These are phyloP conservation scores for Polyommatus icarus DNA, from an alignment of 2,888 invertebrate genomes.

Conservation along the genomic window DNA sequence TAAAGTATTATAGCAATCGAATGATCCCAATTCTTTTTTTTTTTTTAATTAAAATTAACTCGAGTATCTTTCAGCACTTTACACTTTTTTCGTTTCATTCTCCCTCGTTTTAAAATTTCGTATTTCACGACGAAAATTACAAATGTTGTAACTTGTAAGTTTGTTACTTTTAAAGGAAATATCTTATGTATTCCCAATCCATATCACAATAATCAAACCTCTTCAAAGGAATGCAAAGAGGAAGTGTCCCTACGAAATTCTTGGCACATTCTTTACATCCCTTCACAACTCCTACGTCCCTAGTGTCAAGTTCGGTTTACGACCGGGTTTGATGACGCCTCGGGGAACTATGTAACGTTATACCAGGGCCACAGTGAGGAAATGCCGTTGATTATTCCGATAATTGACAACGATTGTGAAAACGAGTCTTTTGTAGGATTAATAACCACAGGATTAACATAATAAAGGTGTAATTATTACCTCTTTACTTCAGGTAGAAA, in stretches of 20 bases:
- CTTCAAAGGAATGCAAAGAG: conserved; percentile 10
- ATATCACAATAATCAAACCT: not conserved
- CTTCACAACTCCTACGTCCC: not conserved
- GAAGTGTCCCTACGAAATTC: not conserved
- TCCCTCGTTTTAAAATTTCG: not conserved
- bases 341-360: not conserved
- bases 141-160: too few relatives aligned
- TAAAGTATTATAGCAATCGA: too few relatives aligned
- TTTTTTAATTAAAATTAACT: too few relatives aligned
- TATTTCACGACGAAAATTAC: not conserved
- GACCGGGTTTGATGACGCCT: not conserved
- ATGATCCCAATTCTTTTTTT: too few relatives aligned
- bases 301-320: not conserved
- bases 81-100: not conserved
- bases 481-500: not conserved
- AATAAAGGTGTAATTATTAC: not conserved
- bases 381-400: not conserved
- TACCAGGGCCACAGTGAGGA: not conserved
- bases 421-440: not conserved
- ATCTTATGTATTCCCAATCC: not conserved
- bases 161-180: not conserved
- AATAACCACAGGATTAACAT: too few relatives aligned
- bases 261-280: not conserved
- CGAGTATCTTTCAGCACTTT: not conserved
- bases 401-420: not conserved